Base-by-base conservation (phyloP, 2,888 invertebrate species). In the Branchipolynoe longqiensis region DNA sequence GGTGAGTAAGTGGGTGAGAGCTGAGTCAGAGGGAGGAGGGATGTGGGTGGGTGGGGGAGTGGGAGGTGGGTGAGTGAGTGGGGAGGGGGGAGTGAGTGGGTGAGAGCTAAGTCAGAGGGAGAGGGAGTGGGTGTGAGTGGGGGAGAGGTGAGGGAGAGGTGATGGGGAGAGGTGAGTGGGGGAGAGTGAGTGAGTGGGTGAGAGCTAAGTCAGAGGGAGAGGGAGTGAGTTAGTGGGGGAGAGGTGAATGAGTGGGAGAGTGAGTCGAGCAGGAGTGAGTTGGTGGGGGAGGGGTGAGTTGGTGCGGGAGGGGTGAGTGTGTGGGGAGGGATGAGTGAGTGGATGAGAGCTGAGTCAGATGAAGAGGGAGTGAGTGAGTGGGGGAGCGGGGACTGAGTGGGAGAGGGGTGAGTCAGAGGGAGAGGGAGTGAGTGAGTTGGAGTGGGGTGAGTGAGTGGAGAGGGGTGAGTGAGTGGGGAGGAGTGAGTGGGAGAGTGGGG, bases 381-480 rank as follows among this genome's bases (percentile, higher is more conserved):
- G n/a, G 58, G n/a, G n/a, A n/a, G 58, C 4, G n/a, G 14, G n/a
- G 12, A n/a, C 22, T 58, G 58, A n/a, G n/a, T n/a, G n/a, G n/a
- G n/a, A n/a, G n/a, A n/a, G n/a, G n/a, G n/a, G n/a, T n/a, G n/a
- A n/a, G 22, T 58, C 12, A 8, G n/a, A 25, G 58, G 58, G n/a
- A n/a, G 25, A 58, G 58, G 58, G 58, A 4, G 58, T 8, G 58
- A n/a, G n/a, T 58, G n/a, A n/a, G 14, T 14, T 4, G n/a, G 58
- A n/a, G n/a, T 58, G 58, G 12, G n/a, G 14, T 4, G 12, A n/a
- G 58, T 58, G 58, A n/a, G 62, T 62, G 62, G 25, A 31, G 4
- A 62, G 62, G 28, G 31, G 62, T 62, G 28, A 25, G 62, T 62
- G 31, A n/a, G 62, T 62, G 62, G 25, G 62, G 4, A 62, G 62